Conservation (phyloP, 2,888 invertebrate species). For the Acanthosoma haemorrhoidale region DNA sequence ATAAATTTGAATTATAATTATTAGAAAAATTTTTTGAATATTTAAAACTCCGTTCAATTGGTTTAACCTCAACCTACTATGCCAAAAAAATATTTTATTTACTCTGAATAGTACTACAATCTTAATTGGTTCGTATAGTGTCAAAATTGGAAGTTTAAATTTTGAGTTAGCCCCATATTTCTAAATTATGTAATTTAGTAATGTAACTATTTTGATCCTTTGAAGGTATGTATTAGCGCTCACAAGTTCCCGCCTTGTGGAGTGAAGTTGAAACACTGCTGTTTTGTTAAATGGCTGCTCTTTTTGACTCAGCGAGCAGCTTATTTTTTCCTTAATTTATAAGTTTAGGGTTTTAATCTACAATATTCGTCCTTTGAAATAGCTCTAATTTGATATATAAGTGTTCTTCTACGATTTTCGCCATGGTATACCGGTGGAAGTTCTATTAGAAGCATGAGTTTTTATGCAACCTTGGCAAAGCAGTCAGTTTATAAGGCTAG, state of each 20-base stretch:
- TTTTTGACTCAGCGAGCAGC: conserved; percentile 14
- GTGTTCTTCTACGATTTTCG: not conserved
- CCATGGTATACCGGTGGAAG: no score
- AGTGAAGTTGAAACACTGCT: conserved; percentile 16
- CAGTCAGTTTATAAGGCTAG: conserved; percentile 11
- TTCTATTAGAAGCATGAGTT: not conserved
- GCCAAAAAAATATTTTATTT: not conserved
- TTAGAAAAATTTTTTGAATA: no score
- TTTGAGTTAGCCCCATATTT: not conserved
- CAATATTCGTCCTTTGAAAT: no score
- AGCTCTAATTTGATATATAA: no score
- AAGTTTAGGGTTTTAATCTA: not conserved
- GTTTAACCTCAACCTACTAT: not conserved
- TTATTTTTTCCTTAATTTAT: not conserved
- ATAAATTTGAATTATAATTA: no score
- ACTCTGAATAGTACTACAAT: not conserved
- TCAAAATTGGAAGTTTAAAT: not conserved
- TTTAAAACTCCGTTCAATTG: not conserved
- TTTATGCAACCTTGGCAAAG: conserved; percentile 17
- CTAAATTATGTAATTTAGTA: not conserved
- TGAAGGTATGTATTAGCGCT: not conserved
- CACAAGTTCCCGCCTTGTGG: conserved; percentile 20
- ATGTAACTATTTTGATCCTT: not conserved
- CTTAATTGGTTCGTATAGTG: not conserved
- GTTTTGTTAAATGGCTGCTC: conserved; percentile 28